Conservation (phyloP, 2,888 invertebrate genomes). For the Scaptomyza polygonia region DNA sequence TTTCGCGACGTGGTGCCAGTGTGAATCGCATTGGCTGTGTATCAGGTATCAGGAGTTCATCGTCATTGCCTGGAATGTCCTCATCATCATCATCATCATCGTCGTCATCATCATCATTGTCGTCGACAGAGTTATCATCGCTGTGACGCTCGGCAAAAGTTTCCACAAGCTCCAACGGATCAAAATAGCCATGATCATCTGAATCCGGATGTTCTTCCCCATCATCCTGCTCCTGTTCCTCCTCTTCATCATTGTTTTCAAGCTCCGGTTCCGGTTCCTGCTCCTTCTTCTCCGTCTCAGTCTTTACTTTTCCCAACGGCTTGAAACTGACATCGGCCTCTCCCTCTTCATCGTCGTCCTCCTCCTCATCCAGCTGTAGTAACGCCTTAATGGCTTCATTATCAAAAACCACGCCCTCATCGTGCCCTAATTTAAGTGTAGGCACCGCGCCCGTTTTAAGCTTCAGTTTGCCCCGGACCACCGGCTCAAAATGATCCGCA, state of each 20-base stretch:
- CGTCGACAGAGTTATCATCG: slow-evolving; percentile 33
- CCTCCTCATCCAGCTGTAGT: slow-evolving; percentile 43
- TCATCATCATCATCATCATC: slow-evolving; percentile 39
- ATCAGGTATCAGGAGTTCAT: slow-evolving; percentile 47
- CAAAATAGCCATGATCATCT: slow-evolving; percentile 53
- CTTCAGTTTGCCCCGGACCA: slow-evolving; percentile 73
- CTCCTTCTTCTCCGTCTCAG: slow-evolving; percentile 17
- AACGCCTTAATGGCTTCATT: slow-evolving; percentile 65
- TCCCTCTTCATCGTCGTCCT: slow-evolving; percentile 12
- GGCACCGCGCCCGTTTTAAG: slow-evolving; percentile 77
- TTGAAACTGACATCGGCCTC: slow-evolving; percentile 15
- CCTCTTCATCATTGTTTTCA: slow-evolving; percentile 22
- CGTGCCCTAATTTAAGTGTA: slow-evolving; percentile 75
- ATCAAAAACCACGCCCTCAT: slow-evolving; percentile 65
- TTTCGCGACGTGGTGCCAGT: slow-evolving; percentile 49
- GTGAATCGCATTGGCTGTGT: slow-evolving; percentile 19
- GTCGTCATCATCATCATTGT: slow-evolving; percentile 9
- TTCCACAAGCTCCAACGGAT: slow-evolving; percentile 67
- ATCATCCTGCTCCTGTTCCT: slow-evolving; percentile 12
- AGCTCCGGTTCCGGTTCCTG: slow-evolving; percentile 7
- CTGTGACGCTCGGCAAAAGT: slow-evolving; percentile 59
- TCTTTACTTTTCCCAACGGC: slow-evolving; percentile 13
- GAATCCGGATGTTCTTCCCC: slow-evolving; percentile 12
- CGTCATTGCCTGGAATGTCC: slow-evolving; percentile 32
- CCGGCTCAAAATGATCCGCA: slow-evolving; percentile 74